Evolutionary conservation across 1,140 invertebrate genomes (phyloP), one percentile per base, ranked within the genome.

Genomic region (Anastatus disparis): DNA sequence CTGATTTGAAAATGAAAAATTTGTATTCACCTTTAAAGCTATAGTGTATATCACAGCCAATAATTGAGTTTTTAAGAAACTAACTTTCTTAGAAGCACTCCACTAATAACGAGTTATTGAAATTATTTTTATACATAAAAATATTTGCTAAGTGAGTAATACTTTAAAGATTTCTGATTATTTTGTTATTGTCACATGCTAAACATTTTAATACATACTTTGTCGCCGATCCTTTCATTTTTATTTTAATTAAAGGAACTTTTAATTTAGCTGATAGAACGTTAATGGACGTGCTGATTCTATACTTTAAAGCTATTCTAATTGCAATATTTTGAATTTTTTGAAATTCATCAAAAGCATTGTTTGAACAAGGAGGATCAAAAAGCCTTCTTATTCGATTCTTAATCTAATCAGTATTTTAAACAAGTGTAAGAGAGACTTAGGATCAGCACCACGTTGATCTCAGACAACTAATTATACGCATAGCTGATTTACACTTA

Each of bases 381-480:
- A 20, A 48, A 48, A 13, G n/a, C 46, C 46, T 7, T 20, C 24
- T 55, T 74, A 77, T 50, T 77, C 76, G 6, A 77, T 38, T 53
- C 61, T 64, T 0, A 70, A 68, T 53, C 71, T 68, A 15, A 77
- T 71, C 13, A 75, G 48, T 0, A 63, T 31, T 20, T 61, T 73
- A 29, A 73, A 76, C 7, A 77, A 20, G 9, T 40, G 62, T 56
- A 61, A 29, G 46, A 73, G 7, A 66, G 27, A 55, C n/a, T 31
- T 15, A 1, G 74, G 74, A 46, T 72, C 40, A 13, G 72, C 72
- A 10, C 74, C 73, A 77, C 0, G 71, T 73, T 20, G 70, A 52
- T 27, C 73, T 55, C 27, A 77, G 44, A 42, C 71, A 74, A 29
- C 66, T 75, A 0, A 77, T n/a, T 17, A 76, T 74, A 44, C 46